These are phyloP conservation scores for Holothuria scabra DNA, from an alignment of 53 echinoderm and acorn worm genomes.

Conservation along the genomic window DNA sequence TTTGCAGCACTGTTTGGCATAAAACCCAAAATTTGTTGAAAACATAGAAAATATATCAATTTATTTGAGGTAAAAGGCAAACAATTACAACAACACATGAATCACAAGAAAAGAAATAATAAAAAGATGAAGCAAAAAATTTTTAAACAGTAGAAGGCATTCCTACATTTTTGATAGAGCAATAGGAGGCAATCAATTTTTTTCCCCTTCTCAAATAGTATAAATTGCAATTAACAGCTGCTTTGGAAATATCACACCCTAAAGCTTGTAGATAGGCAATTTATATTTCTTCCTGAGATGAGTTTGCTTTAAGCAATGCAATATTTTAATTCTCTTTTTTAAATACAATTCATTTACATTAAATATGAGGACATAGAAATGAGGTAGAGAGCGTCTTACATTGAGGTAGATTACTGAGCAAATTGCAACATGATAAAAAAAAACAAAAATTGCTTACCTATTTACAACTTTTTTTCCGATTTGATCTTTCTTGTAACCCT, in stretches of 20 bases:
- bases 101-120: neutral
- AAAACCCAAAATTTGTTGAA: conserved; percentile 16
- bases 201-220: conserved; percentile 23
- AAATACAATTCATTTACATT: conserved; percentile 46
- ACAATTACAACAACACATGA: neutral
- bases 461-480: neutral
- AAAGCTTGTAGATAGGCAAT: conserved; percentile 46
- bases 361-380: conserved; percentile 39
- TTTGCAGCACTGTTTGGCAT: neutral
- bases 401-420: conserved; percentile 50
- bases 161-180: neutral
- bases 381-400: conserved; percentile 48
- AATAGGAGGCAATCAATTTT: neutral
- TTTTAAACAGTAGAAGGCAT: conserved; percentile 18
- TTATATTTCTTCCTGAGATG: conserved; percentile 45
- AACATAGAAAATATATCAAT: neutral
- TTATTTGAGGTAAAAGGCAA: neutral
- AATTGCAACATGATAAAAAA: neutral
- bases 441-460: neutral
- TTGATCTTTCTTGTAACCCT: neutral
- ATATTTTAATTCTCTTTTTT: conserved; percentile 32
- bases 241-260: conserved; percentile 40
- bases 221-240: conserved; percentile 48
- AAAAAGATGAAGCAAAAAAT: neutral
- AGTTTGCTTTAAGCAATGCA: conserved; percentile 47